Base-by-base conservation (phyloP, 92 coral and sea anemone genomes). In the Plumapathes pennacea region DNA sequence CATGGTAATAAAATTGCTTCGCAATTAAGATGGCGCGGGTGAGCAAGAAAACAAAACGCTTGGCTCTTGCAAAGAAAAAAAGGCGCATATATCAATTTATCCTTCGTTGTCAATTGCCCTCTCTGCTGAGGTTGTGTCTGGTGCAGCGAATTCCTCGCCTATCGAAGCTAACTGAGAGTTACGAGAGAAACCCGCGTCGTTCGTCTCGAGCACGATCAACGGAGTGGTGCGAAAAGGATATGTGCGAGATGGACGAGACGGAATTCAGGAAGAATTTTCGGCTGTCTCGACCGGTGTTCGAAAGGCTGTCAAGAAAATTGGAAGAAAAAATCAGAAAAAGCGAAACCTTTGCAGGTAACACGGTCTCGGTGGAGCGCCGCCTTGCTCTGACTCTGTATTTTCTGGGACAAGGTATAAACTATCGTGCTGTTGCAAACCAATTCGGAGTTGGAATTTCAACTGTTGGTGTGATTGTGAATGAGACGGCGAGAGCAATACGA, bases 381-480 rank as follows among this genome's bases (percentile, higher is more conserved):
- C 46, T 48, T 13, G 46, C 50, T 12, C 34, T 60, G 58, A 70
- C 78, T 24, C 29, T 70, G 33, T 70, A 70, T 58, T 71, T 29
- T 24, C 40, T 71, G 32, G 70, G 62, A 18, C 71, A 71, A 50
- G 79, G 79, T 12, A 41, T 71, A 4, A 71, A 22, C 33, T 71
- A 60, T 51, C 48, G 71, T 6, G 59, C 71, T 38, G 80, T 63
- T 14, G 64, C 71, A 19, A 72, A 72, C 25, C 70, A 60, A 32
- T 61, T 72, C 38, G 71, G 79, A 14, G 63, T 49, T 61, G 79
- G 71, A 11, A 55, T 69, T 17, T 56, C 67, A 21, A 57, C 76
- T 3, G 76, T 57, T 1, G 56, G 38, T 6, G 2, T 17, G 10
- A 60, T 60, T 6, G 55, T 60, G 17, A 34, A 62, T 10, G 42